Evolutionary conservation across 2,888 invertebrate genomes (phyloP).

Genomic region (Bedellia somnulentella): DNA sequence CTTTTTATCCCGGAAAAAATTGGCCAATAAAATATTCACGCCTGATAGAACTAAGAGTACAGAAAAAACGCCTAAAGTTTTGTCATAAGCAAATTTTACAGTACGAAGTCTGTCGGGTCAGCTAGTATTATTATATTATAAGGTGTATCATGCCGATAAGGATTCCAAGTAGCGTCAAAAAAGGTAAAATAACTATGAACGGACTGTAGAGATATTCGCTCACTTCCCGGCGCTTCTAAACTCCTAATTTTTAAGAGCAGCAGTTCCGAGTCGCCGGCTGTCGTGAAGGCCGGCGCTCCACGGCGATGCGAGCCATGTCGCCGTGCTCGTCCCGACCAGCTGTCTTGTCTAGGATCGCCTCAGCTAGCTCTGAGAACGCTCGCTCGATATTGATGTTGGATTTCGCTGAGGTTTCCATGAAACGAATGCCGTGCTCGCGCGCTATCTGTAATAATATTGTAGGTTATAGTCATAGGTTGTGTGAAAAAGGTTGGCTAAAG

Average conservation of each 20-base stretch:
- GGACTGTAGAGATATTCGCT: background rate
- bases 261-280: slow-evolving; percentile 59
- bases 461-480: too few relatives aligned
- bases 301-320: slow-evolving; percentile 54
- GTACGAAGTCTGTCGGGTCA: too few relatives aligned
- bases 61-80: too few relatives aligned
- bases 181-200: background rate
- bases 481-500: background rate
- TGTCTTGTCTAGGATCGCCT: slow-evolving; percentile 92
- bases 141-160: too few relatives aligned
- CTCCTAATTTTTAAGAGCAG: slow-evolving; percentile 47
- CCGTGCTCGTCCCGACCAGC: slow-evolving; percentile 78
- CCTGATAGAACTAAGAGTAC: too few relatives aligned
- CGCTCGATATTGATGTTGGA: slow-evolving; percentile 95
- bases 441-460: slow-evolving; percentile 71
- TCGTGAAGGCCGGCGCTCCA: slow-evolving; percentile 72
- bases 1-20: too few relatives aligned
- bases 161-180: slow-evolving; percentile 8
- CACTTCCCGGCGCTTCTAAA: background rate
- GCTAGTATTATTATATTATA: too few relatives aligned
- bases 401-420: slow-evolving; percentile 98
- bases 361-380: slow-evolving; percentile 92
- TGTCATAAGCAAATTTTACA: too few relatives aligned
- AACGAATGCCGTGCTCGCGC: slow-evolving; percentile 91
- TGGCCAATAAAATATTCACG: too few relatives aligned